Base-by-base conservation (phyloP, 2,113 vertebrate species). In the Felis chaus region DNA sequence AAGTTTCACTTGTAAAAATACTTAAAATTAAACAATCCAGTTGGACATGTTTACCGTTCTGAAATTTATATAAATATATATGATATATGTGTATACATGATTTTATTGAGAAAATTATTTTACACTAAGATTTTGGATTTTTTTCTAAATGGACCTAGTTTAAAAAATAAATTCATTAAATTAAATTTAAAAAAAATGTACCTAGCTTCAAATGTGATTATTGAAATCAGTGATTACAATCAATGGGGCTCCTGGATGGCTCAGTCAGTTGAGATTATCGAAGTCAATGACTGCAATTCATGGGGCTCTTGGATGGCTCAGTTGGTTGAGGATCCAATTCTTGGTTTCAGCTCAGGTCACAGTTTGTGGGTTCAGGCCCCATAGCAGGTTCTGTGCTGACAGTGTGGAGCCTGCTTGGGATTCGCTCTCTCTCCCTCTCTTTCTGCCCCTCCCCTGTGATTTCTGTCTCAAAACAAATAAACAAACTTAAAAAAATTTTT, bases 61-160 rank as follows among this genome's bases (percentile, higher is more conserved):
- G 10, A 91, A 96, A 89, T 50, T 45, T 87, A 53, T 89, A 48
- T 48, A 76, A 76, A 48, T 48, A 45, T 29, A 45, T 76, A 45
- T 45, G 7, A 27, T 74, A 16, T 31, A 31, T 25, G 23, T 31
- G 29, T 31, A 14, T 76, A 21, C 8, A 15, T 81, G 14, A 93
- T 76, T 71, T 95, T 66, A 96, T 21, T 53, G 39, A 90, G 80
- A 96, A 96, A 94, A 95, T 69, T 66, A 79, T 7, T 91, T 87
- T 79, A 93, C 4, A 89, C 23, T 61, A 79, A 82, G 48, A 86
- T 5, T 88, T 55, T 1, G 25, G 13, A 53, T 89, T 74, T 92
- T 89, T 91, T 57, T 93, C 74, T 68, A 95, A 90, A 80, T 36
- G 31, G 36, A 73, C 18, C 8, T 88, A 84, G 39, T 68, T 97